phyloP scores from a whole-genome alignment of 2,888 invertebrate genomes.

The Meloe dianella region DNA sequence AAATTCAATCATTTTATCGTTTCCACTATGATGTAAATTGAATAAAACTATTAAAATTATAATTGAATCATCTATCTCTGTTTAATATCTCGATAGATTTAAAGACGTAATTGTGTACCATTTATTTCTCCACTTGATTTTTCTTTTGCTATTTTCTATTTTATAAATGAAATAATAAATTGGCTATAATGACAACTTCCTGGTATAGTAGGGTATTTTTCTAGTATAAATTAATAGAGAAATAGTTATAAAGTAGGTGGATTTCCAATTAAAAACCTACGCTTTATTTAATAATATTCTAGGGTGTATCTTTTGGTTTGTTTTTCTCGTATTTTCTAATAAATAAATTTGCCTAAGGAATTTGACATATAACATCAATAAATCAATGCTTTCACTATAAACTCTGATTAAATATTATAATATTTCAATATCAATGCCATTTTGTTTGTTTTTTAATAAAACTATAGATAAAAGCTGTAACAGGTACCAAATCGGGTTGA shows the following conservation, averaged over 20 bases:
- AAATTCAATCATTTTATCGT: neutral
- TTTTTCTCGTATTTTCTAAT: neutral
- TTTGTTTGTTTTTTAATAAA: no score
- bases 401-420: neutral
- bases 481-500: neutral
- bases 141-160: neutral
- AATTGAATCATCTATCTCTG: no score
- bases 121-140: neutral
- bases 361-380: neutral
- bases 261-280: slow-evolving; percentile 4
- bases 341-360: neutral
- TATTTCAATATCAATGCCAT: no score
- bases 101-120: neutral
- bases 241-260: neutral
- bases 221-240: neutral
- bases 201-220: neutral
- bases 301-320: neutral
- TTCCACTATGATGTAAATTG: no score
- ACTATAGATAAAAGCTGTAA: neutral
- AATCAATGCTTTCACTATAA: neutral
- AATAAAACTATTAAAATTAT: neutral
- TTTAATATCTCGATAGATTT: no score
- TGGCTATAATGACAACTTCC: neutral
- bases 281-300: neutral
- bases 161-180: neutral